Evolutionary conservation across 1,140 invertebrate genomes (phyloP), one percentile per base, ranked within the genome.

Genomic region (Tetragonula clypearis): DNA sequence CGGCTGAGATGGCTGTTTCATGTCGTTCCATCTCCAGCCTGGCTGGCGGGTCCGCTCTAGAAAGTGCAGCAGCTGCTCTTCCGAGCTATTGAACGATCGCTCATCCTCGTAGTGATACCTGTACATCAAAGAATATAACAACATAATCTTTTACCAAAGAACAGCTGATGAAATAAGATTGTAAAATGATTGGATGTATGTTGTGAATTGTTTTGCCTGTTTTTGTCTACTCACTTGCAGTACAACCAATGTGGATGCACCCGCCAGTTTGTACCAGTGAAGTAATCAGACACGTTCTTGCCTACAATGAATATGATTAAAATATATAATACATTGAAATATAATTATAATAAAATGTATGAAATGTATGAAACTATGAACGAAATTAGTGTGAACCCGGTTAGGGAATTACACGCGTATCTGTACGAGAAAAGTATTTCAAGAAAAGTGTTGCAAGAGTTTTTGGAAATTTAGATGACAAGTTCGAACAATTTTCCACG

Each of bases 211-310:
- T 23, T 21, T 26, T 49, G 41, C 41, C 2, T 17, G 6, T 4
- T n/a, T 4, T n/a, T 5, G 4, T 6, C 9, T 0, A 92, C 94
- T 93, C 62, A 94, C 94, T 95, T 94, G 94, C 94, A 95, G 79
- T 95, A 95, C 78, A 94, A 90, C 98, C 98, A 99, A 90, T 98
- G 96, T 71, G 98, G 98, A 95, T 99, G 98, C 62, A 99, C 96
- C 93, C 96, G 97, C 98, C 98, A 99, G 91, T 98, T 97, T 82
- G 95, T 96, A 86, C 96, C 96, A 89, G 95, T 95, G 93, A 98
- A 97, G 93, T 96, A 97, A 92, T 97, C 95, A 93, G 96, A 93
- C 88, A 97, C 94, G 90, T 95, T 96, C 94, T 95, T 96, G 93
- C 95, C 96, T 95, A 75, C 58, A 86, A 91, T 58, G 87, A 82